A percentile compares a stretch with the other conserved stretches of the same genome.
These are phyloP conservation scores for Xanthia togata DNA, from an alignment of 2,888 invertebrate species.

Conservation along the genomic window DNA sequence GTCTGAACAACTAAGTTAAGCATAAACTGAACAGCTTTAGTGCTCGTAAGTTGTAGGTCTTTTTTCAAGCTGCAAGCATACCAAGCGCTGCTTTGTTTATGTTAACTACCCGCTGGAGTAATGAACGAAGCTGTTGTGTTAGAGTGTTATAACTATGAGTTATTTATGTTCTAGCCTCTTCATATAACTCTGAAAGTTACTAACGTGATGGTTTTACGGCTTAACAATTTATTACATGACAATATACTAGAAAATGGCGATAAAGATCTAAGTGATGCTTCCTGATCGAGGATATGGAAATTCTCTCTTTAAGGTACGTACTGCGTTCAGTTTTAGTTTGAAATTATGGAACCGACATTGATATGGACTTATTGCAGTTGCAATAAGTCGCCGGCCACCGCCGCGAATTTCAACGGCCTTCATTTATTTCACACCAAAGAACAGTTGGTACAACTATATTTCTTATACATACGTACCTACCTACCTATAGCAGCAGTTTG, in stretches of 20 bases:
- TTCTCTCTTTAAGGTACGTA: neutral
- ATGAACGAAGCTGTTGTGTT: conserved; percentile 8
- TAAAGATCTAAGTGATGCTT: neutral
- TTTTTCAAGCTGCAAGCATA: conserved; percentile 13
- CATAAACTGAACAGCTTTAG: conserved; percentile 12
- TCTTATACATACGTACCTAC: neutral
- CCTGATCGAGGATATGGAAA: neutral
- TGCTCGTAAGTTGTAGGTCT: conserved; percentile 20
- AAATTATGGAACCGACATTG: neutral
- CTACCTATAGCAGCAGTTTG: too few relatives aligned
- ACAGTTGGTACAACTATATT: too few relatives aligned
- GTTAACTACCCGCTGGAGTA: conserved; percentile 3
- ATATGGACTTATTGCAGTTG: neutral
- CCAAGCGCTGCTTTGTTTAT: conserved; percentile 3
- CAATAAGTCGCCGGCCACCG: too few relatives aligned
- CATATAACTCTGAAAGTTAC: neutral
- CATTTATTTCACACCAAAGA: neutral
- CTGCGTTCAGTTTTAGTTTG: neutral
- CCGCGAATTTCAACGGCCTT: neutral
- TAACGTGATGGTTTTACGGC: neutral
- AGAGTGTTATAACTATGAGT: neutral
- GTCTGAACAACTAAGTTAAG: neutral
- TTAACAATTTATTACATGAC: neutral
- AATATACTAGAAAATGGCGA: neutral
- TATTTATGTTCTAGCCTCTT: neutral